These are phyloP conservation scores for Penaeus chinensis DNA, from an alignment of 1,140 invertebrate genomes.

Conservation along the genomic window DNA sequence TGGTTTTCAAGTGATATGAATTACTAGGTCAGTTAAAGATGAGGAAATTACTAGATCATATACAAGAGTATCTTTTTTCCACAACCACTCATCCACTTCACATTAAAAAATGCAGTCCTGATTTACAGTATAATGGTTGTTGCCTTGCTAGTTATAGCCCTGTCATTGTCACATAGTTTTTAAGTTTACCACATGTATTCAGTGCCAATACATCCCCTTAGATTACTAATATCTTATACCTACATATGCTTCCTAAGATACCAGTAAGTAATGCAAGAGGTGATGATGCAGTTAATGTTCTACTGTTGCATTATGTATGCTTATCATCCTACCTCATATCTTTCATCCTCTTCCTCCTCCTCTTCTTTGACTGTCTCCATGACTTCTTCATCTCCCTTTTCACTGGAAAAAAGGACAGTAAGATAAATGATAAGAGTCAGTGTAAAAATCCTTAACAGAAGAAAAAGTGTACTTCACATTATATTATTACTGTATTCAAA, in stretches of 20 bases:
- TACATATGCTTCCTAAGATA: background rate
- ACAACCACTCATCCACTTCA: no score
- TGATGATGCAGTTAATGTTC: background rate
- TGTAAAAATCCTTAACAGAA: no score
- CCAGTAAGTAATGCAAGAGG: background rate
- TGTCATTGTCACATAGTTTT: no score
- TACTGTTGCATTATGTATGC: background rate
- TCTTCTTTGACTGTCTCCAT: background rate
- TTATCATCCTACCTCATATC: constrained; percentile 27
- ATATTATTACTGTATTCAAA: no score
- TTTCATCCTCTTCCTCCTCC: constrained; percentile 31
- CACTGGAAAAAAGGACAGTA: background rate
- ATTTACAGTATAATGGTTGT: background rate
- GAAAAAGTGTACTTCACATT: no score
- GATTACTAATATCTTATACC: background rate
- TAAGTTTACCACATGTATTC: no score
- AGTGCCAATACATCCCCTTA: background rate
- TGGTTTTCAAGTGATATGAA: background rate
- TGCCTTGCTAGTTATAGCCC: background rate
- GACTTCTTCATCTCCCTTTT: background rate
- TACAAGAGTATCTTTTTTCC: no score
- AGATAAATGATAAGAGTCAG: background rate
- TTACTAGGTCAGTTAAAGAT: background rate
- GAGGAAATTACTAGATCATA: no score
- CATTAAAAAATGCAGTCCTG: no score